These are phyloP conservation scores for Trinectes maculatus DNA, from an alignment of 2,113 vertebrate genomes.

Conservation along the genomic window DNA sequence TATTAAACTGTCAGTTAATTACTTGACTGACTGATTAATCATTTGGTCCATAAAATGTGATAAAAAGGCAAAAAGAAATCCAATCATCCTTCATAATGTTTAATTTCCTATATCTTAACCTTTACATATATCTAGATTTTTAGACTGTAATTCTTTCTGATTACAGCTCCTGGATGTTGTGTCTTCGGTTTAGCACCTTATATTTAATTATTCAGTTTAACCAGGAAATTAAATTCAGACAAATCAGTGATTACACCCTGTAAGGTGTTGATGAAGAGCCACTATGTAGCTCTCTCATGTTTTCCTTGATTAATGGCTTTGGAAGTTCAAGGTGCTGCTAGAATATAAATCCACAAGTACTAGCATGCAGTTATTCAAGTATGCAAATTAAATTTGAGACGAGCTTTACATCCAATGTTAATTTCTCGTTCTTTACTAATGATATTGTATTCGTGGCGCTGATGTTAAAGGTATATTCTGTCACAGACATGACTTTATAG, in stretches of 20 bases:
- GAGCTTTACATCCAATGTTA: conserved; percentile 17
- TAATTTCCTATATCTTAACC: no score
- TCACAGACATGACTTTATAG: conserved; percentile 22
- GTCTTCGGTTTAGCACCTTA: not conserved
- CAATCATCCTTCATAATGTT: no score
- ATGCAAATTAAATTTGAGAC: conserved; percentile 22
- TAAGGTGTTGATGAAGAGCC: not conserved
- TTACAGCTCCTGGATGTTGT: not conserved
- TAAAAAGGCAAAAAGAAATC: not conserved
- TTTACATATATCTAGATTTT: no score
- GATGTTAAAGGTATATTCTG: conserved; percentile 23
- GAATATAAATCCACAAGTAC: conserved; percentile 12
- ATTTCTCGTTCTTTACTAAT: not conserved
- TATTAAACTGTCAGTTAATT: not conserved
- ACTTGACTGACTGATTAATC: not conserved
- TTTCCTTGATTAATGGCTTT: conserved; percentile 32
- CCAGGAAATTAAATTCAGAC: not conserved
- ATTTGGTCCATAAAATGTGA: not conserved
- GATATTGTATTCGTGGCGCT: conserved; percentile 4
- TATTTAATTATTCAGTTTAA: not conserved
- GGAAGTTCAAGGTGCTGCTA: not conserved
- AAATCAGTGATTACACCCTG: not conserved
- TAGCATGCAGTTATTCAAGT: conserved; percentile 49
- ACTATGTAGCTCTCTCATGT: conserved; percentile 3
- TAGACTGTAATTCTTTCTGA: not conserved